Evolutionary conservation across 2,888 invertebrate species (phyloP).

Genomic region (Pteria penguin): DNA sequence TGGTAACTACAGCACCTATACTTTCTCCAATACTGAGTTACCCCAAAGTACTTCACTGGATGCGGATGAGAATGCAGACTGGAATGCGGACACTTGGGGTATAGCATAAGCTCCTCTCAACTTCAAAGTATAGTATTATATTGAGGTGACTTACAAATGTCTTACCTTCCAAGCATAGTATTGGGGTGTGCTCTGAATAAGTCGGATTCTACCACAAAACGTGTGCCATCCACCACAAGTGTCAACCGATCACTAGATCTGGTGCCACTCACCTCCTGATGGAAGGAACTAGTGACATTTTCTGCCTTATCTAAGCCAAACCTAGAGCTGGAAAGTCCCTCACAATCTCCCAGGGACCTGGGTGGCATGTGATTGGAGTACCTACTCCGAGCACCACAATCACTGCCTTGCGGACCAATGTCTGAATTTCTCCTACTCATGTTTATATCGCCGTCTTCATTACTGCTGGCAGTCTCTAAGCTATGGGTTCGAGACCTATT

Average conservation of each 20-base stretch:
- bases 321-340: constrained; percentile 1
- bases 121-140: too few relatives aligned
- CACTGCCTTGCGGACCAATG: background rate
- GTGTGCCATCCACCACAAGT: constrained; percentile 96
- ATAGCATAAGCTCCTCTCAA: too few relatives aligned
- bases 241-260: constrained; percentile 69
- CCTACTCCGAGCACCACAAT: background rate
- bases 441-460: constrained; percentile 66
- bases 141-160: too few relatives aligned
- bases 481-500: constrained; percentile 71
- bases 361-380: background rate
- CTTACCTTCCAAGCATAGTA: constrained; percentile 94
- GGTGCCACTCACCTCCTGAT: constrained; percentile 39
- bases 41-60: too few relatives aligned
- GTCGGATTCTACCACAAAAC: constrained; percentile 95
- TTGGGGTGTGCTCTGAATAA: constrained; percentile 97
- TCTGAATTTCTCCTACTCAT: constrained; percentile 3
- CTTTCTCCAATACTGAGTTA: too few relatives aligned
- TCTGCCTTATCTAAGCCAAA: constrained; percentile 27
- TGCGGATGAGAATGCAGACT: too few relatives aligned
- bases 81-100: too few relatives aligned
- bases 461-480: constrained; percentile 71
- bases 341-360: constrained; percentile 2
- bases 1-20: too few relatives aligned
- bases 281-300: constrained; percentile 6